Evolutionary conservation across 2,888 invertebrate genomes (phyloP).

Genomic region (Netelia virgata): DNA sequence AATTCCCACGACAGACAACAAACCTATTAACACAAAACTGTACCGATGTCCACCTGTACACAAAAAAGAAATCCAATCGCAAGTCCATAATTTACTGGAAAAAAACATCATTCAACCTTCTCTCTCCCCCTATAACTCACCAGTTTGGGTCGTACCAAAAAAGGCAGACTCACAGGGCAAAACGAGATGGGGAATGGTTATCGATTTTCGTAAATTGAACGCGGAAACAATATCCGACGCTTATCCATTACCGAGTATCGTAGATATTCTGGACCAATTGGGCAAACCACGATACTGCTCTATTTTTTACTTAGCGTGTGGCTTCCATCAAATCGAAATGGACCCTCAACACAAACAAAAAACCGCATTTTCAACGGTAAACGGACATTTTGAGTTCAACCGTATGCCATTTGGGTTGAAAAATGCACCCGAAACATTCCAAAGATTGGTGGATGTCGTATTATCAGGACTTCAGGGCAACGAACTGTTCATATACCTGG

Average conservation of each 20-base stretch:
- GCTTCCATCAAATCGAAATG: conserved; percentile 9
- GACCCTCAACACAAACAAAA: too few relatives aligned
- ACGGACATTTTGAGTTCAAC: too few relatives aligned
- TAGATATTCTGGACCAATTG: background rate
- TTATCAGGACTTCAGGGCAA: background rate
- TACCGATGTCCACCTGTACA: too few relatives aligned
- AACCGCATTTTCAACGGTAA: too few relatives aligned
- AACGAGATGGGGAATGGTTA: conserved; percentile 14
- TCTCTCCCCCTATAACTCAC: background rate
- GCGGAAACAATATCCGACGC: conserved; percentile 14
- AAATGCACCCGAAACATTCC: background rate
- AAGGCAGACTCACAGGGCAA: background rate
- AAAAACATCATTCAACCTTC: too few relatives aligned
- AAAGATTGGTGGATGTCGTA: background rate
- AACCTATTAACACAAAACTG: too few relatives aligned
- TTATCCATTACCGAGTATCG: background rate
- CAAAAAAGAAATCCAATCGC: too few relatives aligned
- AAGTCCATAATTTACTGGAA: too few relatives aligned
- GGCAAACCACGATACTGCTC: conserved; percentile 18
- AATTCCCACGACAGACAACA: too few relatives aligned
- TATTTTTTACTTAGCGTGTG: conserved; percentile 11
- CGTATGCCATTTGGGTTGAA: too few relatives aligned
- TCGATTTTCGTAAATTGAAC: background rate
- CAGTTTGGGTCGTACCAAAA: background rate
- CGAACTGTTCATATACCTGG: background rate